Base-by-base conservation (phyloP, 2,797 vertebrate genomes). In the Artibeus lituratus region DNA sequence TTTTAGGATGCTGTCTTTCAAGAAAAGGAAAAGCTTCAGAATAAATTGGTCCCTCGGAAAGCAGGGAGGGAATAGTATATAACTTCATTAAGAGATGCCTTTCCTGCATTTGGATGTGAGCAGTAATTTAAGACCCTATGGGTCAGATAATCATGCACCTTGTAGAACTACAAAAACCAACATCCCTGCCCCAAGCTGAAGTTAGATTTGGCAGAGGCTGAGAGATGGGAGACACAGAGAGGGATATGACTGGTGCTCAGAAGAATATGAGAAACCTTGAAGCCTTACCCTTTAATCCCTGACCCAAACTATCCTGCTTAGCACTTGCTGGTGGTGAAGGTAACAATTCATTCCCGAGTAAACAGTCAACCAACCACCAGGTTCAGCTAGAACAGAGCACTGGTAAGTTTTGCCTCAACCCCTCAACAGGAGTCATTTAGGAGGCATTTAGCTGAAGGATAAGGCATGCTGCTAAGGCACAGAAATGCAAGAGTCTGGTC, bases 31-130 rank as follows among this genome's bases (percentile, higher is more conserved):
- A 89, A 74, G 35, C 74, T 88, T 94, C 42, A 16, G 51, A 89
- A 77, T 91, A 96, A 97, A 96, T 82, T 96, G 95, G 91, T 95
- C 91, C 95, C 95, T 94, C 67, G 65, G 94, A 96, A 97, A 97
- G 59, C 49, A 87, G 37, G 32, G 73, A 90, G 89, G 74, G 84
- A 84, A 84, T 55, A 76, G 42, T 73, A 74, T 91, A 35, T 87
- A 96, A 90, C 90, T 96, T 96, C 73, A 62, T 91, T 93, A 96
- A 89, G 90, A 87, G 76, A 81, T 49, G 32, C 26, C 32, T 51
- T 83, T 80, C 19, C 29, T 11, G 62, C 14, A 26, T 74, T 49
- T 88, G 69, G 39, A 49, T 44, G 21, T 62, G 53, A 94, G 32
- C 29, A 51, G 53, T 85, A 80, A 90, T 94, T 69, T 84, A 62